Conservation (phyloP, 92 coral and sea anemone species). For the Heliopora coerulea region DNA sequence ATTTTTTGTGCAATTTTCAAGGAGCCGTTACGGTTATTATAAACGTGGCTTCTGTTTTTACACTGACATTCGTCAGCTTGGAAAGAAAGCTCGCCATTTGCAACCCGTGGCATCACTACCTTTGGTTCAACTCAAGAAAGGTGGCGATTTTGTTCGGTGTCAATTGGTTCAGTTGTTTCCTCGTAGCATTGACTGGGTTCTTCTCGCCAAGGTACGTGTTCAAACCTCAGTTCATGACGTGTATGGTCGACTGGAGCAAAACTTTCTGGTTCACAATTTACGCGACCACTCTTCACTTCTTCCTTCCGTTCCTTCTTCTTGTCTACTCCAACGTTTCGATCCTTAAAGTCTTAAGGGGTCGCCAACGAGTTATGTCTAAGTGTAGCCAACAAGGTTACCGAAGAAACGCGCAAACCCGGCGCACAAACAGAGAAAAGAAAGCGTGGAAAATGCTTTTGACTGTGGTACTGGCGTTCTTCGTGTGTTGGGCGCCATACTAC, state of each 20-base stretch:
- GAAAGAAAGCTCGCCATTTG: constrained; percentile 8
- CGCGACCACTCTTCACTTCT: neutral
- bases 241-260: neutral
- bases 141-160: neutral
- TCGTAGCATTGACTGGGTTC: neutral
- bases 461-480: neutral
- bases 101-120: neutral
- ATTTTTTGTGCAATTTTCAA: neutral
- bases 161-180: neutral
- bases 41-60: neutral
- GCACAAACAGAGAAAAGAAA: neutral
- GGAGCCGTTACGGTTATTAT: neutral
- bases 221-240: neutral
- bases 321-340: neutral
- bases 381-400: no score
- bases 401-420: no score
- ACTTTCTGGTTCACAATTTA: neutral
- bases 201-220: neutral
- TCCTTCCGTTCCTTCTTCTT: neutral
- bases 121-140: neutral
- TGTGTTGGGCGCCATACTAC: constrained; percentile 5
- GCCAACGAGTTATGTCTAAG: no score
- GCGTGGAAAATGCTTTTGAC: neutral
- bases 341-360: neutral
- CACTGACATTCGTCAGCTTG: constrained; percentile 1